A percentile compares a stretch with the other conserved stretches of the same genome.
Evolutionary conservation across 1,140 invertebrate genomes (phyloP).

Genomic region (Hormaphis cornu): DNA sequence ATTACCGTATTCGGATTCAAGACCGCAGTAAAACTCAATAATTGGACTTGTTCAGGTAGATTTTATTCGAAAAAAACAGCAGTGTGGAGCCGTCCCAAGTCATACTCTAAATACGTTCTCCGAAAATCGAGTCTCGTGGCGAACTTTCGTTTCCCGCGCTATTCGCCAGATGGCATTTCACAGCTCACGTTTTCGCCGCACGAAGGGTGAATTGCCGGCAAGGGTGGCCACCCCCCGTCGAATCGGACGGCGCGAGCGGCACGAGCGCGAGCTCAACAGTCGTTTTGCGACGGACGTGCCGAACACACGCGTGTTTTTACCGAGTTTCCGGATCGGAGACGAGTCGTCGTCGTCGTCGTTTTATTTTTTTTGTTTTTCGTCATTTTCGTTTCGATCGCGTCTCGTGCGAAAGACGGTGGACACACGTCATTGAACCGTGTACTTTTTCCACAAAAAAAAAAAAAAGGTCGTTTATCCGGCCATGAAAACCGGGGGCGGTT

Average conservation of each 20-base stretch:
- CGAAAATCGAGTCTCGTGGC: not conserved
- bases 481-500: too few species aligned
- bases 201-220: not conserved
- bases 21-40: too few species aligned
- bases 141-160: not conserved
- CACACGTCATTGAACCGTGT: too few species aligned
- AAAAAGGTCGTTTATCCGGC: too few species aligned
- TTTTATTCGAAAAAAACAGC: too few species aligned
- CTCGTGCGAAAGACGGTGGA: too few species aligned
- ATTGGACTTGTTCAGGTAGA: too few species aligned
- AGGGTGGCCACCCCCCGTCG: not conserved
- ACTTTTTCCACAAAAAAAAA: too few species aligned
- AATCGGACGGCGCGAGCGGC: not conserved
- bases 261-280: constrained; percentile 27
- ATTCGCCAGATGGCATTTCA: constrained; percentile 14
- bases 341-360: not conserved
- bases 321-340: not conserved
- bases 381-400: too few species aligned
- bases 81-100: too few species aligned
- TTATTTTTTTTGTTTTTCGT: not conserved
- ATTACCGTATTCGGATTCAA: too few species aligned
- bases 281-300: constrained; percentile 9
- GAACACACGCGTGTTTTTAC: not conserved
- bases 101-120: too few species aligned
- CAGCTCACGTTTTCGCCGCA: not conserved